Percentiles rank a stretch among this genome's conserved stretches.
Conservation (phyloP, 1,140 invertebrate species). For the Dendrolimus kikuchii region DNA sequence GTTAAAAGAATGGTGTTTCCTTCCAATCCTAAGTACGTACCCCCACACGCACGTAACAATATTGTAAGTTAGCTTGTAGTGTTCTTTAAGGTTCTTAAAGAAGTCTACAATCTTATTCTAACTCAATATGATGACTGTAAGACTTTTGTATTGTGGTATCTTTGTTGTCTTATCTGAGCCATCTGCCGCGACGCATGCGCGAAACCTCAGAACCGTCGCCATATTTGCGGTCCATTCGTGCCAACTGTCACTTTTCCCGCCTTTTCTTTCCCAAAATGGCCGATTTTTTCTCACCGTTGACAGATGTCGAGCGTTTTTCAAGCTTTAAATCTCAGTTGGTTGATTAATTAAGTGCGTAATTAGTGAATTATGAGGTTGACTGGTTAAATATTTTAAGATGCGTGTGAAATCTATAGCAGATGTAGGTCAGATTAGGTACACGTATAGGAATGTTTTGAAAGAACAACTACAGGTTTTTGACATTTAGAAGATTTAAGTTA, state of each 20-base stretch:
- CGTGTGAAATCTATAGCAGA: slow-evolving; percentile 45
- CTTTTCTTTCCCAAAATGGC: slow-evolving; percentile 31
- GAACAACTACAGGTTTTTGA: too few relatives aligned
- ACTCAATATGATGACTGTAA: too few relatives aligned
- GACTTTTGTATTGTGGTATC: neutral
- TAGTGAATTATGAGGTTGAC: slow-evolving; percentile 5
- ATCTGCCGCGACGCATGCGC: slow-evolving; percentile 44
- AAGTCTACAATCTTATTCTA: too few relatives aligned
- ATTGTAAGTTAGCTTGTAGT: too few relatives aligned
- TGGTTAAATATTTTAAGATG: slow-evolving; percentile 23
- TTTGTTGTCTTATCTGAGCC: slow-evolving; percentile 8
- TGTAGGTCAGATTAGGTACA: slow-evolving; percentile 26
- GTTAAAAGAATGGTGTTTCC: too few relatives aligned
- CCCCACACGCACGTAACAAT: too few relatives aligned
- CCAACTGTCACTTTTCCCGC: slow-evolving; percentile 56
- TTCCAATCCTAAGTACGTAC: too few relatives aligned
- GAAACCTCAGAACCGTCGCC: slow-evolving; percentile 38
- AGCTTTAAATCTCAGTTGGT: slow-evolving; percentile 23
- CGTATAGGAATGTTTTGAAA: neutral
- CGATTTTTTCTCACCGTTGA: neutral
- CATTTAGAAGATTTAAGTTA: too few relatives aligned
- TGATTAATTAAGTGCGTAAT: slow-evolving; percentile 26
- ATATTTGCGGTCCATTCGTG: slow-evolving; percentile 39
- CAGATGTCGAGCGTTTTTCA: slow-evolving; percentile 43
- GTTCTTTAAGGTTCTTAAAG: too few relatives aligned